phyloP scores from a whole-genome alignment of 2,888 invertebrate species.

The Timandra comae region DNA sequence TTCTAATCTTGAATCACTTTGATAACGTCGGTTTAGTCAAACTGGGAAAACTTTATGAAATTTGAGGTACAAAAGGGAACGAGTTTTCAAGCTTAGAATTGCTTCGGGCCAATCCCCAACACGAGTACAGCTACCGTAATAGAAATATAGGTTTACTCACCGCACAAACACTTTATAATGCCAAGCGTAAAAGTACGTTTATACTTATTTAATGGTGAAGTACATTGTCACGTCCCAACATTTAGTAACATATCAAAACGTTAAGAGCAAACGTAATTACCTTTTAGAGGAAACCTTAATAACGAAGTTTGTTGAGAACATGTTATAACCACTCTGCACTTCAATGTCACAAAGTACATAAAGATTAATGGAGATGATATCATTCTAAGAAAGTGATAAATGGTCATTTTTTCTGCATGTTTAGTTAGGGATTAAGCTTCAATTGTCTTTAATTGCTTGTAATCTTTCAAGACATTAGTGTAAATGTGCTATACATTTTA shows the following conservation, averaged over 20 bases:
- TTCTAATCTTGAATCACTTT: slow-evolving; percentile 1
- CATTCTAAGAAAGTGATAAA: slow-evolving; percentile 2
- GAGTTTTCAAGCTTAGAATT: slow-evolving; percentile 3
- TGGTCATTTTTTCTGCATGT: too few species aligned
- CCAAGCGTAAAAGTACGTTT: background rate
- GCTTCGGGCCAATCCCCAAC: slow-evolving; percentile 1
- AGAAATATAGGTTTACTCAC: background rate
- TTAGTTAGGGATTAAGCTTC: too few species aligned
- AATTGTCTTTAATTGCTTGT: too few species aligned
- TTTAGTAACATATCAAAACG: slow-evolving; percentile 17
- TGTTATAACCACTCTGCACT: background rate
- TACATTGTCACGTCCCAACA: slow-evolving; percentile 7
- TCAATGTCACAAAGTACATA: background rate
- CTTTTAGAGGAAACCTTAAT: slow-evolving; percentile 26
- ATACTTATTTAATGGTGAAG: background rate
- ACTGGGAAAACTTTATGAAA: slow-evolving; percentile 1
- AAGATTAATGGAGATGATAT: too few species aligned
- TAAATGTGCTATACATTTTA: too few species aligned
- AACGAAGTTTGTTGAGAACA: slow-evolving; percentile 28
- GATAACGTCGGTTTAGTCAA: slow-evolving; percentile 1
- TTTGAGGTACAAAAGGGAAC: slow-evolving; percentile 1
- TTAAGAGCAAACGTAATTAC: slow-evolving; percentile 22
- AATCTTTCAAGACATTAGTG: too few species aligned
- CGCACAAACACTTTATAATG: too few species aligned
- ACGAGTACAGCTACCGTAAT: background rate